Evolutionary conservation across 2,888 invertebrate species (phyloP), one percentile per base, ranked within the genome.

Genomic region (Ferrisia virgata): DNA sequence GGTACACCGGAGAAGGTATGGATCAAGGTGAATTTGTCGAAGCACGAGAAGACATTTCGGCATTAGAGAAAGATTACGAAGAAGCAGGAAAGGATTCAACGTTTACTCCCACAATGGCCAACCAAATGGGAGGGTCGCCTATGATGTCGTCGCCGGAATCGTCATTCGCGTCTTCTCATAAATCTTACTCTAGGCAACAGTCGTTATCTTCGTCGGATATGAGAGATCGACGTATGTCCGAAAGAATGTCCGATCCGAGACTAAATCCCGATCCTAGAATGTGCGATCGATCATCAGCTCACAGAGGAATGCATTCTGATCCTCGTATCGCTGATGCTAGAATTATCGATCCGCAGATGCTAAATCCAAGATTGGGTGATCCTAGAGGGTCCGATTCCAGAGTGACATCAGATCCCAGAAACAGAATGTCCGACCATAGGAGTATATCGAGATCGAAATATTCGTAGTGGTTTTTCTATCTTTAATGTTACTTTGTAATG

Each of bases 1-100:
- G 83, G 83, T 83, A 83, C 83, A 83, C 83, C n/a, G 76, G 76
- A 11, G 83, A 83, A 76, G 83, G 83, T 6, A 83, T 83, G 83
- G 83, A 83, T 72, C 83, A 83, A 43, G 72, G 72, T 18, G 83
- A 83, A 43, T 83, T 83, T 25, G 47, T 39, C 25, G 83, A 83
- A 72, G 83, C 83, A 4, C 69, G 83, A 33, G 83, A 83, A 43
- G 83, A 83, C 33, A 83, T 83, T 0, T 83, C 83, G 6, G 72
- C 83, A 18, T 72, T 83, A 13, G 83, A 83, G 28, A 83, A 83
- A 76, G 83, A 83, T 18, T 83, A 83, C 83, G 83, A 72, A 72
- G 83, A 83, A 76, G 83, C 83, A 18, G 83, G 83, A 18, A 83
- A 83, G 43, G 83, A 83, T 43, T 83, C 76, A 0, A 76, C 72